Evolutionary conservation across 2,113 vertebrate species (phyloP).

Genomic region (Gavia stellata): DNA sequence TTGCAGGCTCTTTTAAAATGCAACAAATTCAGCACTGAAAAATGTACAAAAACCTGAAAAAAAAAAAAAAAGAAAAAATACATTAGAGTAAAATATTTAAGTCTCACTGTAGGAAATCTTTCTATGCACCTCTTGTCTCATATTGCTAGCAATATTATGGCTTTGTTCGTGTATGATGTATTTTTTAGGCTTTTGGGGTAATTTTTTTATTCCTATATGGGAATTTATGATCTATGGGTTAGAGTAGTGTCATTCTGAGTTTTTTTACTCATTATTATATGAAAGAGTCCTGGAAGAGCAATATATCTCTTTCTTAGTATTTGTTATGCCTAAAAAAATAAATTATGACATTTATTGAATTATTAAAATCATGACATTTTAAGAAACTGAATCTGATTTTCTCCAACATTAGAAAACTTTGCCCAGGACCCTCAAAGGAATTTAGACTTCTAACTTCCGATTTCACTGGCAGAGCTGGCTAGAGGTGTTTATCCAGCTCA

Average conservation of each 20-base stretch:
- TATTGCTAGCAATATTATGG: not conserved
- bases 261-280: not conserved
- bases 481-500: not conserved
- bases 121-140: not conserved
- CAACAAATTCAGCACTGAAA: not conserved
- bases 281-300: not conserved
- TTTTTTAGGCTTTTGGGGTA: not conserved
- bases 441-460: not conserved
- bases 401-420: not conserved
- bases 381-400: not conserved
- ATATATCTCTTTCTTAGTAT: not conserved
- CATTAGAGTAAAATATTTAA: slow-evolving; percentile 47
- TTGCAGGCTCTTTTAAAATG: not conserved
- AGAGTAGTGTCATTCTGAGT: not conserved
- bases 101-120: not conserved
- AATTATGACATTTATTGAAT: not conserved
- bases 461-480: not conserved
- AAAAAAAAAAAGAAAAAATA: not conserved
- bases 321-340: not conserved
- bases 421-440: not conserved
- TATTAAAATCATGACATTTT: slow-evolving; percentile 1
- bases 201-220: not conserved
- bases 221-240: not conserved
- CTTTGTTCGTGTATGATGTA: not conserved
- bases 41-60: not conserved